Conservation (phyloP, 2,797 vertebrate species). For the Miichthys miiuy region DNA sequence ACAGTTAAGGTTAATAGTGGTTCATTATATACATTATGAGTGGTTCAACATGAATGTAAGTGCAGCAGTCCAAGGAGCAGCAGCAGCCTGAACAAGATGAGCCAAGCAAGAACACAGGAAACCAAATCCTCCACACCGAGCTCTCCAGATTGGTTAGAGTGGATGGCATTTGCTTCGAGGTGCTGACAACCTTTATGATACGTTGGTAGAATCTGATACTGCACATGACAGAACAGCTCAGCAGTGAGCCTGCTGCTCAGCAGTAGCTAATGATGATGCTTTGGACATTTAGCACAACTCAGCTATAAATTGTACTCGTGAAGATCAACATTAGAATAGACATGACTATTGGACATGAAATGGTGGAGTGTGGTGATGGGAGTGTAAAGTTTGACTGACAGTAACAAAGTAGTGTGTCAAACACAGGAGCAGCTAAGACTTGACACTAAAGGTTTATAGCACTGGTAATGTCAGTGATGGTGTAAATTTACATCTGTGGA, state of each 20-base stretch:
- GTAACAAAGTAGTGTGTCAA: constrained; percentile 24
- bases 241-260: neutral
- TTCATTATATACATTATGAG: neutral
- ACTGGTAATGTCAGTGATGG: neutral
- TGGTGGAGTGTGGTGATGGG: neutral
- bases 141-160: constrained; percentile 16
- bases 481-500: constrained; percentile 4
- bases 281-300: neutral
- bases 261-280: neutral
- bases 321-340: constrained; percentile 13
- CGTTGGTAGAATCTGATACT: constrained; percentile 76
- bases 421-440: constrained; percentile 8
- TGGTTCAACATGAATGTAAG: no score
- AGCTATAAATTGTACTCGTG: constrained; percentile 5
- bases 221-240: constrained; percentile 59
- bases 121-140: neutral
- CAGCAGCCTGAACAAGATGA: neutral
- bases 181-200: constrained; percentile 76
- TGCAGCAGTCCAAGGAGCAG: neutral
- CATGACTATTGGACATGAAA: neutral
- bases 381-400: constrained; percentile 15
- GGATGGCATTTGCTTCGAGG: constrained; percentile 31
- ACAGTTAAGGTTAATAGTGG: neutral
- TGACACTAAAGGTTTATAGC: neutral
- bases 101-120: constrained; percentile 5